Percentiles rank a stretch among this genome's conserved stretches.
Evolutionary conservation across 2,797 vertebrate species (phyloP).

Genomic region (Scolopax bukidnonensis): DNA sequence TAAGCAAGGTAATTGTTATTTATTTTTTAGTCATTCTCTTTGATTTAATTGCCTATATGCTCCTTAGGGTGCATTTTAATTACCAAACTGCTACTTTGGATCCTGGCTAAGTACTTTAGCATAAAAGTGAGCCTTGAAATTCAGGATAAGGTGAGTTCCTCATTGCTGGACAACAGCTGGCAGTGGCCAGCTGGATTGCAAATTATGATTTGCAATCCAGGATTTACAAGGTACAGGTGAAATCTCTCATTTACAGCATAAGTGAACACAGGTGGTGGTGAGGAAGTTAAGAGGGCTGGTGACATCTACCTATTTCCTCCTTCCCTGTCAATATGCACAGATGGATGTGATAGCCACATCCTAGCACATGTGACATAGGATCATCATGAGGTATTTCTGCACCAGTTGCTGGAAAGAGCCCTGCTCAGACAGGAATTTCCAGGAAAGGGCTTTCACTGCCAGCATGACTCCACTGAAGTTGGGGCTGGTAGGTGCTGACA

Average conservation of each 20-base stretch:
- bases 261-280: neutral
- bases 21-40: conserved; percentile 35
- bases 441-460: neutral
- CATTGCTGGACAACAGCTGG: neutral
- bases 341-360: neutral
- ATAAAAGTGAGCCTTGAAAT: conserved; percentile 5
- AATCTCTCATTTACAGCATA: neutral
- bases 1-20: conserved; percentile 35
- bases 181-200: neutral
- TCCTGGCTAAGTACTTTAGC: neutral
- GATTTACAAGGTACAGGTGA: neutral
- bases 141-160: neutral
- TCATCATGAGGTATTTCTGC: fast-evolving
- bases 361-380: neutral
- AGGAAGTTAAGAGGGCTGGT: neutral
- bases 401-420: neutral
- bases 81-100: conserved; percentile 9
- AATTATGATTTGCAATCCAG: neutral
- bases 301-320: neutral
- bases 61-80: conserved; percentile 31
- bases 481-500: neutral
- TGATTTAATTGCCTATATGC: conserved; percentile 35
- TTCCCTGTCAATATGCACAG: neutral
- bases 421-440: neutral
- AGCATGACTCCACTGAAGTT: fast-evolving